Base-by-base conservation (phyloP, 1,140 invertebrate genomes). In the Drosophila nikananu region DNA sequence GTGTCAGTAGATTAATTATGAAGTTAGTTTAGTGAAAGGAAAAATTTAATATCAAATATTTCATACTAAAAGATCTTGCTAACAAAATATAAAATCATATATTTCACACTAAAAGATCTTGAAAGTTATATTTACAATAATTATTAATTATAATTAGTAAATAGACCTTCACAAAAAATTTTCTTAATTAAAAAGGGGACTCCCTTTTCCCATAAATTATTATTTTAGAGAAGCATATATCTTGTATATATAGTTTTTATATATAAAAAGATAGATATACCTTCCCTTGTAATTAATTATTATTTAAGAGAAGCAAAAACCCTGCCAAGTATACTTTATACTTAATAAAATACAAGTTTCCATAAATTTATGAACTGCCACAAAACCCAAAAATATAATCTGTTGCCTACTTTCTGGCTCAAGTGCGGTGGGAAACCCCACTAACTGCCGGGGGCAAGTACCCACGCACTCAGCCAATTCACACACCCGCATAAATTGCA, bases 381-480 rank as follows among this genome's bases (percentile, higher is more conserved):
- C 25, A 30, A 42, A 39, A 1, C 39, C 41, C n/a, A 7, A 35
- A 44, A 35, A n/a, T n/a, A n/a, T n/a, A 52, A 62, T 44, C 4
- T 6, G 30, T 70, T 65, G 80, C 80, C 59, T 74, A 65, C 57
- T 82, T 82, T 66, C 17, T 9, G 57, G 80, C 44, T 9, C n/a
- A 17, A 7, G n/a, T 12, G 8, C 8, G 61, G 39, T 46, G 42
- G 5, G 9, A 54, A 37, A 42, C 41, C 42, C 17, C 41, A 32
- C 70, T 68, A 63, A 39, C 21, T 57, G 48, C 2, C 8, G 52
- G 35, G 54, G 9, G n/a, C n/a, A 23, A 59, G 44, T 61, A 52
- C 61, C 74, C 2, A 9, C 35, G 5, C 35, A 35, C 12, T 10
- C 5, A 17, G 15, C 49, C 49, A 27, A 37, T n/a, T 27, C n/a